Percentiles rank a stretch among this genome's conserved stretches.
These are phyloP conservation scores for Pachypsylla venusta DNA, from an alignment of 1,140 invertebrate species.

Conservation along the genomic window DNA sequence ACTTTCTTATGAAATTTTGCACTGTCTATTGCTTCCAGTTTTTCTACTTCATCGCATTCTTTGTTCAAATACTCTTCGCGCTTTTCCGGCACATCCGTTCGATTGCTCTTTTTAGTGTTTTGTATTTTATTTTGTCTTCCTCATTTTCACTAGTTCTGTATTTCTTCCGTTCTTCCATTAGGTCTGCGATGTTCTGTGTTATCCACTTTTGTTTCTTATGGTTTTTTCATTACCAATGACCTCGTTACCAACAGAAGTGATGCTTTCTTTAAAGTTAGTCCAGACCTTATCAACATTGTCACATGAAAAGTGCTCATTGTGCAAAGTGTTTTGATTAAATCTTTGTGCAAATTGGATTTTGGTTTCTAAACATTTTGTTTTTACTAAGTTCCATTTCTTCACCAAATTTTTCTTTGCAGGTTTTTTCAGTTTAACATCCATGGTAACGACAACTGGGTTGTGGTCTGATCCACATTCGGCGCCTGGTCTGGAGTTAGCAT, in stretches of 20 bases:
- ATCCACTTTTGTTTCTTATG: slow-evolving; percentile 3
- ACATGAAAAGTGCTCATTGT: background rate
- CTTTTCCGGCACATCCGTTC: slow-evolving; percentile 9
- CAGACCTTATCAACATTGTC: background rate
- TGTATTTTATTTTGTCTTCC: slow-evolving; percentile 12
- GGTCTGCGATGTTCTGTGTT: background rate
- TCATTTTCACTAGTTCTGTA: background rate
- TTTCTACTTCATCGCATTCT: slow-evolving; percentile 4
- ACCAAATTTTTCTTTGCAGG: background rate
- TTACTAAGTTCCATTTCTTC: background rate
- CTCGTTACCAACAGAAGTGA: background rate
- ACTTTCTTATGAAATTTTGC: slow-evolving; percentile 5
- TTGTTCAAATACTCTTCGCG: slow-evolving; percentile 6
- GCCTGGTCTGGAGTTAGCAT: slow-evolving; percentile 17
- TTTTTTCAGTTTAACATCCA: background rate
- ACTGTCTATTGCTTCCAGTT: background rate
- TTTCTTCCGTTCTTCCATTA: slow-evolving; percentile 10
- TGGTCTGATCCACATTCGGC: slow-evolving; percentile 18
- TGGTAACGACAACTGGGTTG: slow-evolving; percentile 12
- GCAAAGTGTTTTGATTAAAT: background rate
- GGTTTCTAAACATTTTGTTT: background rate
- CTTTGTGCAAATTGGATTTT: background rate
- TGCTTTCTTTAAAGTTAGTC: background rate
- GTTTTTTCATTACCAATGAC: background rate
- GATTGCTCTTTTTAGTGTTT: slow-evolving; percentile 8